A percentile compares a stretch with the other conserved stretches of the same genome.
Conservation (phyloP, 2,113 vertebrate genomes). For the Holacanthus passer region DNA sequence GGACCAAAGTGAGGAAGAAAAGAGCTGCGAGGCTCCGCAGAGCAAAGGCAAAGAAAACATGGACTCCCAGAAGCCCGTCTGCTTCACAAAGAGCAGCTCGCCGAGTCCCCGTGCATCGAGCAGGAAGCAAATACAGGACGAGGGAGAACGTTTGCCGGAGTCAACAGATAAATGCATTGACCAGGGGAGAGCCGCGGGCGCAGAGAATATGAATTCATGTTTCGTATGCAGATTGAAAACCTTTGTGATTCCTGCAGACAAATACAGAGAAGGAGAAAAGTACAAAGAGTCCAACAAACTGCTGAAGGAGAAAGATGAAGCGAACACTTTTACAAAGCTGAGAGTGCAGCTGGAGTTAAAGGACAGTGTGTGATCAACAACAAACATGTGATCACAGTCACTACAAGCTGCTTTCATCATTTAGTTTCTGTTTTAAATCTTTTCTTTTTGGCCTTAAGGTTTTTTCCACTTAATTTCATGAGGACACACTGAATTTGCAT, state of each 20-base stretch:
- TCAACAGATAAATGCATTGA: neutral
- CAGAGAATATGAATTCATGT: neutral
- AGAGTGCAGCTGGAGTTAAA: neutral
- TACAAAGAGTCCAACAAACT: neutral
- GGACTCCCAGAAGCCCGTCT: conserved; percentile 5
- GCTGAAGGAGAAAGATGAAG: neutral
- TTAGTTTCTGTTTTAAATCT: too few relatives aligned
- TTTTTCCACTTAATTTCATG: too few relatives aligned
- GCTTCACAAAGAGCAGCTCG: conserved; percentile 16
- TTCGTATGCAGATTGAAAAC: conserved; percentile 8
- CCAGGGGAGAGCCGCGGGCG: neutral
- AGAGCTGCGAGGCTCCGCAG: neutral
- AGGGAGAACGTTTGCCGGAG: neutral
- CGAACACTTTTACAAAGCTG: conserved; percentile 1
- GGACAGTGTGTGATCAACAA: neutral
- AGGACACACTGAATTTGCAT: too few relatives aligned
- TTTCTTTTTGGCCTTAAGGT: too few relatives aligned
- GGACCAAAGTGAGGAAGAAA: neutral
- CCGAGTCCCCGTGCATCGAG: neutral
- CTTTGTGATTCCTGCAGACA: conserved; percentile 6
- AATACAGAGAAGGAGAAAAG: neutral
- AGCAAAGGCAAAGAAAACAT: conserved; percentile 1
- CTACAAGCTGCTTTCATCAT: too few relatives aligned
- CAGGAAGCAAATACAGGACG: neutral
- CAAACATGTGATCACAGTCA: too few relatives aligned